Percentiles rank a stretch among this genome's conserved stretches.
Evolutionary conservation across 2,797 vertebrate genomes (phyloP).

Genomic region (Sebastes kiyomatsui): DNA sequence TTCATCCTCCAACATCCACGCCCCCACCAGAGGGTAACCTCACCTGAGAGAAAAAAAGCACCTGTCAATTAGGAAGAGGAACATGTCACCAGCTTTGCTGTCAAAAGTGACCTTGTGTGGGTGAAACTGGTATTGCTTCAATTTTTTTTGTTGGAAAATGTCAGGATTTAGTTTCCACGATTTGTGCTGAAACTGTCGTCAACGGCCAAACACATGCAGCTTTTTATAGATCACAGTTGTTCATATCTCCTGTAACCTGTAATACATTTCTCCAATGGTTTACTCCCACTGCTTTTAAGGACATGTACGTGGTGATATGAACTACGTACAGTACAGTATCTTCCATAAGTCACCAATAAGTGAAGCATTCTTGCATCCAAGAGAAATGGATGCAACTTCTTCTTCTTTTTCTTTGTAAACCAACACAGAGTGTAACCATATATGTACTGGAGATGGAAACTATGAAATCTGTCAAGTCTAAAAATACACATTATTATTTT

Average conservation of each 20-base stretch:
- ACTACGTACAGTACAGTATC: not conserved
- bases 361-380: conserved; percentile 8
- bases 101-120: conserved; percentile 5
- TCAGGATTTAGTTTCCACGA: conserved; percentile 7
- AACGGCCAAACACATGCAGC: not conserved
- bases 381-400: conserved; percentile 10
- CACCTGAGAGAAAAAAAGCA: conserved; percentile 1
- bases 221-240: not conserved
- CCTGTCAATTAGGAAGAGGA: conserved; percentile 29
- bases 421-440: conserved; percentile 12
- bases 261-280: conserved; percentile 1
- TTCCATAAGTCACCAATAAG: conserved; percentile 12
- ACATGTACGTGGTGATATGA: not conserved
- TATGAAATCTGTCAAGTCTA: conserved; percentile 27
- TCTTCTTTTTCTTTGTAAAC: conserved; percentile 52
- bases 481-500: conserved; percentile 30
- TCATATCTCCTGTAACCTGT: not conserved
- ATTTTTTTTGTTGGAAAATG: conserved; percentile 7
- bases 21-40: not conserved
- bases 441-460: conserved; percentile 26
- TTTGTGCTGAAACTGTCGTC: conserved; percentile 23
- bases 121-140: conserved; percentile 24
- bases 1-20: not conserved
- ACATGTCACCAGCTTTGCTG: conserved; percentile 3
- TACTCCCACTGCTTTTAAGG: conserved; percentile 27